Evolutionary conservation across 2,888 invertebrate species (phyloP).

Genomic region (Polydrusus cervinus): DNA sequence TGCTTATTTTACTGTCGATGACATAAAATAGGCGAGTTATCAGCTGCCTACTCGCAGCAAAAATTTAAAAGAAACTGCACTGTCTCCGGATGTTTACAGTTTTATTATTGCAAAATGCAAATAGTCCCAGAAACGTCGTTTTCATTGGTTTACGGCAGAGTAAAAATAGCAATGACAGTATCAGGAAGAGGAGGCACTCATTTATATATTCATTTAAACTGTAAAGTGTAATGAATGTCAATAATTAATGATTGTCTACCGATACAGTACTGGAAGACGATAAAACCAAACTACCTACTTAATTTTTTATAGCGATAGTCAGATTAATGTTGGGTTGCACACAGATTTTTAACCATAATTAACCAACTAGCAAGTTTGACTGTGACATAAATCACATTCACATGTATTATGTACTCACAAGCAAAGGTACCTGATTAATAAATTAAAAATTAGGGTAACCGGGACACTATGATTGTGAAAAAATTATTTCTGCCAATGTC

Average conservation of each 20-base stretch:
- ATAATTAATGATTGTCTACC: slow-evolving; percentile 23
- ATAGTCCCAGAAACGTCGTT: slow-evolving; percentile 36
- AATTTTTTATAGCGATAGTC: background rate
- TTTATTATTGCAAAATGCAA: slow-evolving; percentile 30
- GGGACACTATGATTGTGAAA: no score
- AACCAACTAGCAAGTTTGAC: no score
- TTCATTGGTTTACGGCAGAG: slow-evolving; percentile 27
- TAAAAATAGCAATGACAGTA: slow-evolving; percentile 50
- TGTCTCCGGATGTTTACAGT: slow-evolving; percentile 38
- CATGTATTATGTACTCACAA: no score
- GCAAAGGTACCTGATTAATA: no score
- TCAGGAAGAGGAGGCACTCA: slow-evolving; percentile 14
- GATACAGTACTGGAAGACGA: slow-evolving; percentile 41
- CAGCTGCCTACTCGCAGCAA: no score
- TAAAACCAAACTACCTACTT: slow-evolving; percentile 42
- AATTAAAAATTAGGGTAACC: no score
- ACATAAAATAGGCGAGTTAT: no score
- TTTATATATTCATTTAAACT: slow-evolving; percentile 25
- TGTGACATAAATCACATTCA: no score
- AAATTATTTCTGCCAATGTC: no score
- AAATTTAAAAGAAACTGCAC: background rate
- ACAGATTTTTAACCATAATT: no score
- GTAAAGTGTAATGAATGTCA: background rate
- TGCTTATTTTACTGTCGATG: no score
- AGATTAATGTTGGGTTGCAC: no score